A percentile compares a stretch with the other conserved stretches of the same genome.
Evolutionary conservation across 1,140 invertebrate genomes (phyloP).

Genomic region (Pseudomyrmex sp.): DNA sequence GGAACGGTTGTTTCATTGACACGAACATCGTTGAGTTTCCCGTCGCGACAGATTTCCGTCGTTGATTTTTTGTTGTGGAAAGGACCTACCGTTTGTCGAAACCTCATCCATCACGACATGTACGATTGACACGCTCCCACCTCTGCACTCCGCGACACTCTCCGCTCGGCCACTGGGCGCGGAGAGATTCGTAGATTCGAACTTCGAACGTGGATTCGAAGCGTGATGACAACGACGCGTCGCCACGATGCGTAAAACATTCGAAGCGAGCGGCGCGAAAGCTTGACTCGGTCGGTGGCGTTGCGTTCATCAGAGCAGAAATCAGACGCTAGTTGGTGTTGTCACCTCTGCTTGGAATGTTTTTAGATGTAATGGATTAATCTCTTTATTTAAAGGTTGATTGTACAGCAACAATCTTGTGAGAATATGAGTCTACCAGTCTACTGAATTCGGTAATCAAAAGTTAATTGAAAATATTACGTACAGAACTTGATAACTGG

Average conservation of each 20-base stretch:
- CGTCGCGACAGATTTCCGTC: background rate
- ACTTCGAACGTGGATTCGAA: background rate
- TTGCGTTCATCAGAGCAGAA: too few relatives aligned
- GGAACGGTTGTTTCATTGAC: background rate
- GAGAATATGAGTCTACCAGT: too few relatives aligned
- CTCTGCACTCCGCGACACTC: conserved; percentile 40
- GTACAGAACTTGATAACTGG: too few relatives aligned
- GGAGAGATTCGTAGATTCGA: conserved; percentile 15
- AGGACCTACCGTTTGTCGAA: conserved; percentile 79
- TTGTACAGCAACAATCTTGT: background rate
- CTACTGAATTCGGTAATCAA: too few relatives aligned
- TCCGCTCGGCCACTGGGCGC: conserved; percentile 36
- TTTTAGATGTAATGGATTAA: too few relatives aligned
- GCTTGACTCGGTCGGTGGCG: background rate
- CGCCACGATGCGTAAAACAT: background rate
- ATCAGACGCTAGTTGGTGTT: too few relatives aligned
- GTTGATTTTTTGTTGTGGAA: background rate
- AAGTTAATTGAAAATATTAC: too few relatives aligned
- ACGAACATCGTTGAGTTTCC: background rate
- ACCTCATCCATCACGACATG: conserved; percentile 82
- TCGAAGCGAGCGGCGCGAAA: background rate
- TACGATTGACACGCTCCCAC: conserved; percentile 75
- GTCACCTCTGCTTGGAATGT: too few relatives aligned
- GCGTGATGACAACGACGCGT: background rate
- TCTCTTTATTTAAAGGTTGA: too few relatives aligned